Conservation (phyloP, 2,113 vertebrate species). For the Lathamus discolor region DNA sequence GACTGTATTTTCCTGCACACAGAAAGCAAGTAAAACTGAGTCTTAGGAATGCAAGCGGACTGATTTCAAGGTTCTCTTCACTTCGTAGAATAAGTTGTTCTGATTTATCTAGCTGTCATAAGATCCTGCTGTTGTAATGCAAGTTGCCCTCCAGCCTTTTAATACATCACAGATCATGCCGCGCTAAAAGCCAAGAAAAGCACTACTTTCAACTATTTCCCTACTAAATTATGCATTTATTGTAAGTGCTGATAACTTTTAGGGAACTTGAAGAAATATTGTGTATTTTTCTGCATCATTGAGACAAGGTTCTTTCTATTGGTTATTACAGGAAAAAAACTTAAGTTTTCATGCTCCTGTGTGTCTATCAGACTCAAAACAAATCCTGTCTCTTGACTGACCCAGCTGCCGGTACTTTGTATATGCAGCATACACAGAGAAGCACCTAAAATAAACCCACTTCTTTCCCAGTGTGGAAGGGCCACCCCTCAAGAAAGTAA, state of each 20-base stretch:
- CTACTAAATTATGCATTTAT: background rate
- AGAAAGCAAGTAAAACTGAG: background rate
- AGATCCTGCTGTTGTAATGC: background rate
- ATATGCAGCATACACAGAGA: background rate
- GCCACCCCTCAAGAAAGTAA: fast-evolving
- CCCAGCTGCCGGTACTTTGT: background rate
- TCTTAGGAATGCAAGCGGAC: background rate
- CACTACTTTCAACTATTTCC: background rate
- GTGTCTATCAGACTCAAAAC: background rate
- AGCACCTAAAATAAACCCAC: background rate
- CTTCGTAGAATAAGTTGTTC: background rate
- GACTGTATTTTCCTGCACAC: background rate
- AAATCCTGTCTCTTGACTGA: background rate
- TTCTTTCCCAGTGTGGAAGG: background rate
- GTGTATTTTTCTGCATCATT: background rate
- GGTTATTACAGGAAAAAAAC: background rate
- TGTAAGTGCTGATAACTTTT: background rate
- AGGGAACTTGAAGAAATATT: background rate
- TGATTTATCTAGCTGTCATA: background rate
- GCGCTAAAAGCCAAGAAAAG: background rate
- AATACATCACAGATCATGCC: background rate
- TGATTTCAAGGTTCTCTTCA: slow-evolving; percentile 29
- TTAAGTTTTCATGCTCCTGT: background rate
- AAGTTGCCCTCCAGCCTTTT: background rate
- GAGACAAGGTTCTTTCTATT: background rate